These are phyloP conservation scores for Eolophus roseicapilla DNA, from an alignment of 2,113 vertebrate species.

Conservation along the genomic window DNA sequence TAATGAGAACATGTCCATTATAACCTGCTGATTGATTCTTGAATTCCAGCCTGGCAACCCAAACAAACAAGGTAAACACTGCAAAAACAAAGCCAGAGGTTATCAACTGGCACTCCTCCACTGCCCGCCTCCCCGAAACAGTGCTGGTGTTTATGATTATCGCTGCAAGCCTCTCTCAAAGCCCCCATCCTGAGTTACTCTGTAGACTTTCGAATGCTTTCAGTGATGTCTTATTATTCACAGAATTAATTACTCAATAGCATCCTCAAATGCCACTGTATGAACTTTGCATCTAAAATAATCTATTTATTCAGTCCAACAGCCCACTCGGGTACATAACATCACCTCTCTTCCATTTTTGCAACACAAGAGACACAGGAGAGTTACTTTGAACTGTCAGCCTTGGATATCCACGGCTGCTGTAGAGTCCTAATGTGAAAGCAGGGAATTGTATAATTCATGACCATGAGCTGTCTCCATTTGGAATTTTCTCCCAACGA, in stretches of 20 bases:
- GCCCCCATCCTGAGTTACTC: neutral
- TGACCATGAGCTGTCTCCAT: neutral
- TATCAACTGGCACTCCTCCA: neutral
- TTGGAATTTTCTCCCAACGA: neutral
- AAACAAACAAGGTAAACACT: conserved; percentile 1
- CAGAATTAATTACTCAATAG: conserved; percentile 7
- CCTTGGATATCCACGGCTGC: neutral
- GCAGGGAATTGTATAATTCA: neutral
- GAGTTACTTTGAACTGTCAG: neutral
- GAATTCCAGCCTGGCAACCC: conserved; percentile 1
- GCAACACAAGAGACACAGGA: neutral
- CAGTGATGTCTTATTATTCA: neutral
- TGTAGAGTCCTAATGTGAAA: neutral
- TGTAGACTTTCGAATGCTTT: neutral
- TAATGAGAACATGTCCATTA: neutral
- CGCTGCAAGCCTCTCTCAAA: neutral
- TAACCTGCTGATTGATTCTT: neutral
- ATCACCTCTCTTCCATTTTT: neutral
- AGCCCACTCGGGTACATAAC: neutral
- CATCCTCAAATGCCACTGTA: neutral
- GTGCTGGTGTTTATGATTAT: neutral
- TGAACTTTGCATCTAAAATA: conserved; percentile 17
- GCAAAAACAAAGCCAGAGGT: neutral
- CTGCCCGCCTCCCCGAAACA: neutral
- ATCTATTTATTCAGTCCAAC: neutral